Evolutionary conservation across 2,888 invertebrate species (phyloP).

Genomic region (Drosophila fungiperda): DNA sequence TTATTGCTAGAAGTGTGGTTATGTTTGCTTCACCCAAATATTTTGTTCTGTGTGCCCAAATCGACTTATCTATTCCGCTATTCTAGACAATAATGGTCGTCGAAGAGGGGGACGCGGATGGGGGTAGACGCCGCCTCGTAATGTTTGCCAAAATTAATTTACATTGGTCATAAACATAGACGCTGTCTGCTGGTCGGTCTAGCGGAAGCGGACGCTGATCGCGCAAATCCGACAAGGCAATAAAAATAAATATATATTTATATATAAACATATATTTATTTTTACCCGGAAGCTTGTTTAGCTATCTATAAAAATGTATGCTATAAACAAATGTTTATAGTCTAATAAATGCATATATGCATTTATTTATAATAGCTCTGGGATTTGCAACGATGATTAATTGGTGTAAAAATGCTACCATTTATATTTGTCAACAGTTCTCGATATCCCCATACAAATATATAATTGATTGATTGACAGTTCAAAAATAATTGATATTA

Average conservation of each 20-base stretch:
- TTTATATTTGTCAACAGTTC: not conserved
- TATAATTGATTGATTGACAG: not conserved
- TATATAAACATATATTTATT: conserved; percentile 43
- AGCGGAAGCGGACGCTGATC: conserved; percentile 55
- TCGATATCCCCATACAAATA: not conserved
- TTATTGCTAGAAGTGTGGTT: conserved; percentile 66
- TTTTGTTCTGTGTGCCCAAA: conserved; percentile 57
- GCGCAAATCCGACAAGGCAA: conserved; percentile 50
- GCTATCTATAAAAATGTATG: conserved; percentile 40
- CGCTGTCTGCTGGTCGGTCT: conserved; percentile 19
- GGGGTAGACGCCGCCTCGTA: conserved; percentile 1
- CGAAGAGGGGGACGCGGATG: no score
- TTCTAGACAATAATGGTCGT: not conserved
- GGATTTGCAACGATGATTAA: not conserved
- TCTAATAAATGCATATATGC: not conserved
- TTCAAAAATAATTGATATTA: not conserved
- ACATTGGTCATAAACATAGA: conserved; percentile 35
- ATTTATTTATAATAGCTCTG: not conserved
- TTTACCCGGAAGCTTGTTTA: conserved; percentile 61
- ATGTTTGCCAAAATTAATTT: conserved; percentile 46
- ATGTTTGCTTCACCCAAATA: conserved; percentile 79
- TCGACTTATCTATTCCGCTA: conserved; percentile 29
- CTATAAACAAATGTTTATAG: conserved; percentile 12
- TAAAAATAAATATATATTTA: conserved; percentile 39
- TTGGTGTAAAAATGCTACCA: not conserved